Percentiles rank a stretch among this genome's conserved stretches.
phyloP scores from a whole-genome alignment of 2,797 vertebrate species.

The Lepidocolaptes lacrymiger region DNA sequence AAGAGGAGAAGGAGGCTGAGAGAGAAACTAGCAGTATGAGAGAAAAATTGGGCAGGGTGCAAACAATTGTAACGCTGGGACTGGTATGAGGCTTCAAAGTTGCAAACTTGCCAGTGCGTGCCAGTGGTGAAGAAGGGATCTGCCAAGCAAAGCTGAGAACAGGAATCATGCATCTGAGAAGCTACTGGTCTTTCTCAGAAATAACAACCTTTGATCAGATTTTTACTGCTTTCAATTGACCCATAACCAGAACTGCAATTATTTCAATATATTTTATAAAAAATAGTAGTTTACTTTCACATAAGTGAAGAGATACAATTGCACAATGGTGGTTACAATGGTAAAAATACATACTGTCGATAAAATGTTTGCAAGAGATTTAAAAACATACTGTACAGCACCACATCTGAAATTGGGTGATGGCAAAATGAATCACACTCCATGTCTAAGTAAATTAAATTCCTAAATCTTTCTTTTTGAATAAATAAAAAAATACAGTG shows the following conservation, averaged over 20 bases:
- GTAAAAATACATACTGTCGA: conserved; percentile 77
- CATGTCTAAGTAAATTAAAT: conserved; percentile 60
- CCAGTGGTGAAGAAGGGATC: not conserved
- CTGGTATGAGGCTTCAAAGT: not conserved
- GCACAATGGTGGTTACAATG: conserved; percentile 83
- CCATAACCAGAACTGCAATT: conserved; percentile 58
- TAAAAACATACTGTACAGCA: conserved; percentile 81
- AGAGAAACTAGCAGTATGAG: not conserved
- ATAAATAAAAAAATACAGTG: conserved; percentile 64
- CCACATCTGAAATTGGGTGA: conserved; percentile 75
- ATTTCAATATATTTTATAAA: conserved; percentile 83
- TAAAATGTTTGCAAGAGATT: conserved; percentile 79
- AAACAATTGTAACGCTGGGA: not conserved
- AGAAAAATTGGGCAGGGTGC: not conserved
- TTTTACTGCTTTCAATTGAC: conserved; percentile 31
- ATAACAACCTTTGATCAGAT: not conserved
- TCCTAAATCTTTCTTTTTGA: conserved; percentile 35
- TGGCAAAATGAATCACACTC: conserved; percentile 47
- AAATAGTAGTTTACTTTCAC: conserved; percentile 86
- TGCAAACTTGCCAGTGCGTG: not conserved
- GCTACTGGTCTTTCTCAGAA: not conserved
- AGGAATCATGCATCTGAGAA: not conserved
- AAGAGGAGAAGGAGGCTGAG: not conserved
- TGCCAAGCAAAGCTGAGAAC: not conserved
- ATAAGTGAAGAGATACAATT: conserved; percentile 84